Evolutionary conservation across 1,140 invertebrate genomes (phyloP), one percentile per base, ranked within the genome.

Genomic region (Neuroterus valhalla): DNA sequence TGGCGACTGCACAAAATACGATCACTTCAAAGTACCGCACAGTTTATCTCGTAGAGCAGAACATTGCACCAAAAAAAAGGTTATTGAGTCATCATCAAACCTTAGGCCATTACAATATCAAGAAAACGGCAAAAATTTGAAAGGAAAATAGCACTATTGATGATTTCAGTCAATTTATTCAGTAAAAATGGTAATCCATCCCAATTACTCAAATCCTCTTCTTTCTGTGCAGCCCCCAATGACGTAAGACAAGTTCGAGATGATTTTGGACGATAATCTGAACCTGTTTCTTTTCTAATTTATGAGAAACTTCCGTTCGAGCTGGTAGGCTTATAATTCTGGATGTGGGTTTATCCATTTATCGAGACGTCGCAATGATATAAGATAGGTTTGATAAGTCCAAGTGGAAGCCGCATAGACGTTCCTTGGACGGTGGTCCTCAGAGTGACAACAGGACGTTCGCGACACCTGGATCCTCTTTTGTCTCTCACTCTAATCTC

Each of bases 401-500:
- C 23, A n/a, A n/a, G 55, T 74, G 38, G 46, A 23, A 70, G 26
- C 14, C 5, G 48, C 17, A 31, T 38, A 74, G 55, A n/a, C n/a
- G n/a, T 75, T 78, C 78, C 77, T 77, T 52, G 71, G 66, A 55
- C 66, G 74, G 71, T 75, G 71, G 62, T 76, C 71, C 62, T 69
- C 74, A 70, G 31, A 26, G 50, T 21, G 50, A 52, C 23, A 26
- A 62, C 77, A 78, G 72, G 78, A 84, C 81, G 81, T 85, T 84
- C 74, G 79, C 80, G 82, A 85, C 84, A 86, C 84, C 82, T 86
- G 84, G 77, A 66, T 66, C 76, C 44, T 75, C 69, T 77, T 78
- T 78, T 75, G 31, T 38, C 31, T 38, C n/a, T n/a, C n/a, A 38
- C 31, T n/a, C 31, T 38, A 38, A n/a, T 55, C 23, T 78, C 78